Conservation (phyloP, 2,113 vertebrate species). For the Echinops telfairi region DNA sequence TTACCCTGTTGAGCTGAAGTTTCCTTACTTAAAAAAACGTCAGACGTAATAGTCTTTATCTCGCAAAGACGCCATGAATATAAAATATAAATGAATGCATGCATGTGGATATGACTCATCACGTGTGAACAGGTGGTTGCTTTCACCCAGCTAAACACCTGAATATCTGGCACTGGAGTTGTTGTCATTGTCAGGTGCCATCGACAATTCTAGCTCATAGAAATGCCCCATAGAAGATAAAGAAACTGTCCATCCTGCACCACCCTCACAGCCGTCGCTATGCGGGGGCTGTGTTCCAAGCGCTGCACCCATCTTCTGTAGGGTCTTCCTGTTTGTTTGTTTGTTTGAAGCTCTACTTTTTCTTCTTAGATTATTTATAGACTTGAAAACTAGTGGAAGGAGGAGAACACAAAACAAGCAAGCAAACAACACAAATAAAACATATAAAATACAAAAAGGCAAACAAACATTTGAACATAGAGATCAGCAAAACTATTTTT, state of each 20-base stretch:
- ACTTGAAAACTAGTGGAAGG: neutral
- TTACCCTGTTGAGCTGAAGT: neutral
- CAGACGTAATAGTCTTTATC: neutral
- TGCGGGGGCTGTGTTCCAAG: no score
- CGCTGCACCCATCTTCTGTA: no score
- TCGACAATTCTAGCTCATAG: no score
- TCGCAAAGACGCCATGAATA: neutral
- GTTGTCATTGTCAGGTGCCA: no score
- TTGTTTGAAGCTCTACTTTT: no score
- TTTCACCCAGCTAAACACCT: neutral
- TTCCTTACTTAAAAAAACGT: constrained; percentile 38
- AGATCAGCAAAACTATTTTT: neutral
- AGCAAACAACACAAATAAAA: neutral
- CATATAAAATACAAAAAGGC: neutral
- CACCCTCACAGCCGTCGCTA: no score
- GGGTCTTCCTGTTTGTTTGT: no score
- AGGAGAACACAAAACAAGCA: neutral
- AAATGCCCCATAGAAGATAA: no score
- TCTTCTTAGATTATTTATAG: neutral
- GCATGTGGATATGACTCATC: neutral
- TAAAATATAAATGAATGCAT: constrained; percentile 47
- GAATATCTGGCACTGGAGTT: neutral
- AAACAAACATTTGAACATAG: neutral
- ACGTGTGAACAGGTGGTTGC: neutral
- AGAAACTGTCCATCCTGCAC: no score